Base-by-base conservation (phyloP, 1,140 invertebrate species). In the Lethrus apterus region DNA sequence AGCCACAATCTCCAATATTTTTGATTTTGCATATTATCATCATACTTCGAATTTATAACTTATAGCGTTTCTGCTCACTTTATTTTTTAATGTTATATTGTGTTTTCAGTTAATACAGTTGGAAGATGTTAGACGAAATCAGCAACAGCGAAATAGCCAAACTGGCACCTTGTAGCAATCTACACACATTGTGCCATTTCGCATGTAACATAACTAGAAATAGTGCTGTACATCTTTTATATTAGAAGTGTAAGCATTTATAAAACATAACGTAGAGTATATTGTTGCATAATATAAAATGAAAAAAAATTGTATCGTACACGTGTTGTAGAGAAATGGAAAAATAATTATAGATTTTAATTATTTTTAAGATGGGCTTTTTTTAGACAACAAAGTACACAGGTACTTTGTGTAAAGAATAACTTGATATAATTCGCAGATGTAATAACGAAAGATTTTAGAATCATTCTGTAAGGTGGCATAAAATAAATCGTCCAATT, bases 21-120 rank as follows among this genome's bases (percentile, higher is more conserved):
- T n/a, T n/a, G n/a, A n/a, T n/a, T n/a, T n/a, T n/a, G n/a, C n/a
- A n/a, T n/a, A n/a, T n/a, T n/a, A n/a, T n/a, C n/a, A n/a, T n/a
- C n/a, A n/a, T n/a, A n/a, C n/a, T n/a, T n/a, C n/a, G n/a, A n/a
- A n/a, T n/a, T n/a, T n/a, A n/a, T n/a, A n/a, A n/a, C n/a, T n/a
- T n/a, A n/a, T n/a, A n/a, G n/a, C n/a, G n/a, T n/a, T n/a, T n/a
- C n/a, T n/a, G n/a, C n/a, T n/a, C n/a, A n/a, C n/a, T n/a, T n/a
- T n/a, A 4, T 8, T 10, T n/a, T n/a, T n/a, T n/a, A n/a, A n/a
- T n/a, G n/a, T n/a, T n/a, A n/a, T n/a, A 15, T 48, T 42, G 49
- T 38, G 38, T 48, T 55, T 51, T 23, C 70, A 81, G 55, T 64
- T 81, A 17, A 81, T 81, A 50, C 78, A 81, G 69, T 70, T 81